Evolutionary conservation across 2,113 vertebrate species (phyloP).

Genomic region (Colistium nudipinnis): DNA sequence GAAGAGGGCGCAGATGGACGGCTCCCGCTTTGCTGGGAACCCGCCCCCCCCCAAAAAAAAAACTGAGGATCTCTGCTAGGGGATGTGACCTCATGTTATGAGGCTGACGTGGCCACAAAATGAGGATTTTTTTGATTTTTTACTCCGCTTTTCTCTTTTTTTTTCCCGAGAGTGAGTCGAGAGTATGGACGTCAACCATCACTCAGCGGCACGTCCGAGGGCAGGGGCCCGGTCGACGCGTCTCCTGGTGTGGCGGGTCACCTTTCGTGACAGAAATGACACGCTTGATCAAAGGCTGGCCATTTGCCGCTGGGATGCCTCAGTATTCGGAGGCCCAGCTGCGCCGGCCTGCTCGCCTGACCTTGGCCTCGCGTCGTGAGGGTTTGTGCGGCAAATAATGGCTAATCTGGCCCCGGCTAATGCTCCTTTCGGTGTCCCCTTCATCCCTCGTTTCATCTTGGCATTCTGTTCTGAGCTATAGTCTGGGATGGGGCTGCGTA

Average conservation of each 20-base stretch:
- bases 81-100: slow-evolving; percentile 50
- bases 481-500: slow-evolving; percentile 25
- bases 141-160: slow-evolving; percentile 33
- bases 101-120: slow-evolving; percentile 30
- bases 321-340: slow-evolving; percentile 65
- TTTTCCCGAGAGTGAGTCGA: slow-evolving; percentile 7
- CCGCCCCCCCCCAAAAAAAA: no score
- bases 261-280: slow-evolving; percentile 73
- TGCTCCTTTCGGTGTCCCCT: slow-evolving; percentile 59
- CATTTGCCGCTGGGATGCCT: slow-evolving; percentile 68
- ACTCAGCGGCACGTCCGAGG: slow-evolving; percentile 12
- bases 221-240: slow-evolving; percentile 31
- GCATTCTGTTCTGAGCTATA: slow-evolving; percentile 43
- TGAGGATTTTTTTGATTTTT: slow-evolving; percentile 25
- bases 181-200: slow-evolving; percentile 28
- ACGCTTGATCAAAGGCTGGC: slow-evolving; percentile 77
- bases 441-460: slow-evolving; percentile 64
- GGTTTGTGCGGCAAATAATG: slow-evolving; percentile 70
- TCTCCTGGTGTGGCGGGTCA: slow-evolving; percentile 67
- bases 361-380: slow-evolving; percentile 66
- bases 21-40: slow-evolving; percentile 14
- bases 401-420: slow-evolving; percentile 57
- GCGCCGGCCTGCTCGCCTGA: slow-evolving; percentile 61
- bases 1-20: slow-evolving; percentile 13
- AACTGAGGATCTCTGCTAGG: slow-evolving; percentile 17